Percentiles rank a stretch among this genome's conserved stretches.
These are phyloP conservation scores for Amorpha juglandis DNA, from an alignment of 2,888 invertebrate species.

Conservation along the genomic window DNA sequence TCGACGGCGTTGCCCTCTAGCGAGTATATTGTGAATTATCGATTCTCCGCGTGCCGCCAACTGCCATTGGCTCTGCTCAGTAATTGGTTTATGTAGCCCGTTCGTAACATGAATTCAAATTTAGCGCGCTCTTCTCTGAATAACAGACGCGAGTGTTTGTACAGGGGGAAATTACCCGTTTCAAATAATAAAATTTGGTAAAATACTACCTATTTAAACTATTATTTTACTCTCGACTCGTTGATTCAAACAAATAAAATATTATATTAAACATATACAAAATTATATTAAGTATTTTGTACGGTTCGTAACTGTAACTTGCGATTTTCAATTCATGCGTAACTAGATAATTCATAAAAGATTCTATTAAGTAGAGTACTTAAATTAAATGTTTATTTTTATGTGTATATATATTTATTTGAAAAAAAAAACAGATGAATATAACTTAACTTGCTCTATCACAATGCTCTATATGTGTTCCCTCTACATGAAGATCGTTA, in stretches of 20 bases:
- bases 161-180: slow-evolving; percentile 67
- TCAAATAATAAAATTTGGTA: slow-evolving; percentile 69
- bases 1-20: slow-evolving; percentile 78
- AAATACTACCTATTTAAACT: slow-evolving; percentile 68
- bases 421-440: too few relatives aligned
- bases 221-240: slow-evolving; percentile 52
- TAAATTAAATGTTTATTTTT: too few relatives aligned
- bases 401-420: too few relatives aligned
- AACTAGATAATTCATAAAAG: too few relatives aligned
- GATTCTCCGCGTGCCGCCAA: slow-evolving; percentile 73
- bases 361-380: too few relatives aligned
- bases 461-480: too few relatives aligned
- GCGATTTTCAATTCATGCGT: too few relatives aligned
- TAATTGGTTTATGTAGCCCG: slow-evolving; percentile 81
- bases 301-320: too few relatives aligned
- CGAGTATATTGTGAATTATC: slow-evolving; percentile 82
- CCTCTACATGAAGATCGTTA: too few relatives aligned
- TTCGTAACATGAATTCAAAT: slow-evolving; percentile 83
- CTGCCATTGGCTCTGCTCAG: slow-evolving; percentile 77
- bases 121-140: slow-evolving; percentile 75
- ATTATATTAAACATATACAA: neutral
- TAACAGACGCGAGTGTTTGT: slow-evolving; percentile 68
- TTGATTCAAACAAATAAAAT: slow-evolving; percentile 45
- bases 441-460: too few relatives aligned
- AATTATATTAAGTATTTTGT: too few relatives aligned